A percentile compares a stretch with the other conserved stretches of the same genome.
Evolutionary conservation across 2,797 vertebrate species (phyloP).

Genomic region (Danio aesculapii): DNA sequence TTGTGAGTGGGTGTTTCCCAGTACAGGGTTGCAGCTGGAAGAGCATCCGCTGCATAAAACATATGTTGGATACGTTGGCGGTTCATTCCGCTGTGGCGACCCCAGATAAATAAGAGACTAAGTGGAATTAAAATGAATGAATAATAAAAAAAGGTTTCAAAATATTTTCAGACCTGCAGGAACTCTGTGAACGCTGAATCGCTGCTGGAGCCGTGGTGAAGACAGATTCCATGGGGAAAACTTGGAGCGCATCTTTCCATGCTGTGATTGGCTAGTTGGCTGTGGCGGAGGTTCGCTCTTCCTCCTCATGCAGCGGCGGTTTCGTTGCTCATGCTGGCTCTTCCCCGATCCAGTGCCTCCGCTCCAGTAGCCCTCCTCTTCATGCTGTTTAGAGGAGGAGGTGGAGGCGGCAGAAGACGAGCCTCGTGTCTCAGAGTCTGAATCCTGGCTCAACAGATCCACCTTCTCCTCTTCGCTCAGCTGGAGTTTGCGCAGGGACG

Average conservation of each 20-base stretch:
- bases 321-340: constrained; percentile 61
- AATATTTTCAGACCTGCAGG: constrained; percentile 65
- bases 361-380: constrained; percentile 78
- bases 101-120: too few relatives aligned
- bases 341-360: constrained; percentile 48
- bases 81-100: too few relatives aligned
- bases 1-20: too few relatives aligned
- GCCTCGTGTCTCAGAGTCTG: constrained; percentile 76
- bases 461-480: constrained; percentile 78
- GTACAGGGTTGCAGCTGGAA: too few relatives aligned
- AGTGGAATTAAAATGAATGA: too few relatives aligned
- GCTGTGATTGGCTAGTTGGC: constrained; percentile 55
- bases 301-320: constrained; percentile 59
- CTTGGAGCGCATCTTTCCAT: constrained; percentile 74
- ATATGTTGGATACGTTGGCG: too few relatives aligned
- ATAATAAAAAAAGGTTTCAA: too few relatives aligned
- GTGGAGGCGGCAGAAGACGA: constrained; percentile 72
- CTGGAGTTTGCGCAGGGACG: constrained; percentile 78
- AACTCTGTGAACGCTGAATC: constrained; percentile 71
- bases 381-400: constrained; percentile 75
- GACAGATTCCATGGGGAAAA: constrained; percentile 85
- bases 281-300: constrained; percentile 68
- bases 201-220: constrained; percentile 74
- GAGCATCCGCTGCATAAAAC: too few relatives aligned
- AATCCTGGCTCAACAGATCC: constrained; percentile 78